phyloP scores from a whole-genome alignment of 1,140 invertebrate species.

The Sinella curviseta region DNA sequence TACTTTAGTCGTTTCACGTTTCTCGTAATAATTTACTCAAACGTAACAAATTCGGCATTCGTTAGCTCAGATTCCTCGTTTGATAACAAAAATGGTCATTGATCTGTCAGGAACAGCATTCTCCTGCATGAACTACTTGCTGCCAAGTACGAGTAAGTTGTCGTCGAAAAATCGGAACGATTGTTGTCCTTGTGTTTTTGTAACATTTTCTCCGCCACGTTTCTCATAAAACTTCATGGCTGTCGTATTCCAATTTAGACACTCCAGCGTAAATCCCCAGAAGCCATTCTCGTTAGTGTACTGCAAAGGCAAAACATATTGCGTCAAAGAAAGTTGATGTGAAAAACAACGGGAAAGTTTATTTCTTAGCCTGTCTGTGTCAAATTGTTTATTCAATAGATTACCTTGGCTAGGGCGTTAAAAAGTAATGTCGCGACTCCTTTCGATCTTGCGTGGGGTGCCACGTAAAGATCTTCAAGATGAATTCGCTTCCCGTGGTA shows the following conservation, averaged over 20 bases:
- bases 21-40: too few relatives aligned
- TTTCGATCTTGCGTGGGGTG: conserved; percentile 62
- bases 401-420: conserved; percentile 68
- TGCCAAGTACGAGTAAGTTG: not conserved
- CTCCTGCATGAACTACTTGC: too few relatives aligned
- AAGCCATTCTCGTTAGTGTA: conserved; percentile 62
- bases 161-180: conserved; percentile 62
- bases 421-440: conserved; percentile 73
- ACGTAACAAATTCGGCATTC: too few relatives aligned
- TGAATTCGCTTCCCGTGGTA: conserved; percentile 73
- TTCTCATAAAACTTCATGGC: conserved; percentile 73
- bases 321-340: too few relatives aligned
- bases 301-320: conserved; percentile 55
- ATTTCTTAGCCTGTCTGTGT: too few relatives aligned
- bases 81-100: too few relatives aligned
- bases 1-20: too few relatives aligned
- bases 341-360: too few relatives aligned
- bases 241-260: conserved; percentile 76
- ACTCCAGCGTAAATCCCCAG: conserved; percentile 70
- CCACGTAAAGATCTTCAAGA: conserved; percentile 82
- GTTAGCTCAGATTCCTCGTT: too few relatives aligned
- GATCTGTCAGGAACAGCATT: too few relatives aligned
- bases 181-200: conserved; percentile 69
- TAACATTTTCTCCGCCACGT: conserved; percentile 68
- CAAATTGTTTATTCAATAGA: conserved; percentile 25